These are phyloP conservation scores for Stegodyphus dumicola DNA, from an alignment of 1,140 invertebrate species.

Conservation along the genomic window DNA sequence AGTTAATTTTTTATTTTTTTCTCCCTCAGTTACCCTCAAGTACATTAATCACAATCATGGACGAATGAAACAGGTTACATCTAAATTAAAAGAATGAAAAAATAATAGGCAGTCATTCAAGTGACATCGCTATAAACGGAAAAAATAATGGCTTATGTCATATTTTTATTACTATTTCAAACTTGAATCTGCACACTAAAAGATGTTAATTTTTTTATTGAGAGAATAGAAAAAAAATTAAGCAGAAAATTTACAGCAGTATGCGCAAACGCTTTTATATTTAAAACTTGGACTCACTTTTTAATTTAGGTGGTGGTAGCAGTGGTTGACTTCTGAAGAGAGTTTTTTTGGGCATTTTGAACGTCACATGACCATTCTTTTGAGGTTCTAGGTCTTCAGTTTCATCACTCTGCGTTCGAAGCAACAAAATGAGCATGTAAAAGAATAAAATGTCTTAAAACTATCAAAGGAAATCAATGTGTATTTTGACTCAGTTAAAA, in stretches of 20 bases:
- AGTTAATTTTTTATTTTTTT: too few species aligned
- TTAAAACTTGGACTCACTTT: slow-evolving; percentile 3
- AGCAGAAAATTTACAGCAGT: too few species aligned
- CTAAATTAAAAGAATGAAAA: background rate
- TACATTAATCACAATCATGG: too few species aligned
- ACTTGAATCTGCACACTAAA: too few species aligned
- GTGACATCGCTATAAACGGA: too few species aligned
- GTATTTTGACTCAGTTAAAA: background rate
- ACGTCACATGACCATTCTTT: slow-evolving; percentile 22
- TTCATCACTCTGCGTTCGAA: slow-evolving; percentile 1
- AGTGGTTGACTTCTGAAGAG: slow-evolving; percentile 50
- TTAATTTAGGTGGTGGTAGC: slow-evolving; percentile 38
- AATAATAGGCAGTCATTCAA: too few species aligned
- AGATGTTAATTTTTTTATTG: too few species aligned
- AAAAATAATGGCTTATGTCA: too few species aligned
- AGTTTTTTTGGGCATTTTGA: slow-evolving; percentile 53
- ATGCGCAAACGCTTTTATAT: too few species aligned
- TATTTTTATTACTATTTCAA: too few species aligned
- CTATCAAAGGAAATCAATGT: background rate
- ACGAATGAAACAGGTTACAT: background rate
- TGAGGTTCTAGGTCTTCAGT: slow-evolving; percentile 5
- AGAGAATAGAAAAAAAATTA: too few species aligned
- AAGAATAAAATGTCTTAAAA: background rate
- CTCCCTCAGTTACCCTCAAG: too few species aligned
- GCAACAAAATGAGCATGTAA: background rate